Percentiles rank a stretch among this genome's conserved stretches.
phyloP scores from a whole-genome alignment of 2,888 invertebrate genomes.

The Crossocerus cetratus region DNA sequence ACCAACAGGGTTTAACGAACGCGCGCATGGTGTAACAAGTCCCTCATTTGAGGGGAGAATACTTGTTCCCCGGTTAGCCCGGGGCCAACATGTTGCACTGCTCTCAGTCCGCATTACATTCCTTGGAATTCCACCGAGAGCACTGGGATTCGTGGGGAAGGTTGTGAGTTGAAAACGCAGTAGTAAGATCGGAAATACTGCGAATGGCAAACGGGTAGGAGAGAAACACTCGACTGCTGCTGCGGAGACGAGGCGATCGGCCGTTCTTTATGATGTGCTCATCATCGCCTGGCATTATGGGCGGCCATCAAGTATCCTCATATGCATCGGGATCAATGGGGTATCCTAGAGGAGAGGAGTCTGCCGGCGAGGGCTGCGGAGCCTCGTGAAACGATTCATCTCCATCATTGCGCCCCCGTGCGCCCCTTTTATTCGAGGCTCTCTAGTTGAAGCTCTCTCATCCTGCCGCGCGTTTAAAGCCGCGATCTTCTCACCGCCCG shows the following conservation, averaged over 20 bases:
- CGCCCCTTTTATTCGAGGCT: conserved; percentile 19
- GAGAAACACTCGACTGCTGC: not conserved
- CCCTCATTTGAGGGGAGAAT: no score
- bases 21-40: no score
- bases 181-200: no score
- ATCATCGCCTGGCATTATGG: not conserved
- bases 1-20: no score
- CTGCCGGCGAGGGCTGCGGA: not conserved
- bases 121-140: no score
- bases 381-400: conserved; percentile 32
- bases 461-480: conserved; percentile 22
- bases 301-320: not conserved
- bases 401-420: conserved; percentile 26
- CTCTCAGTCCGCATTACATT: no score
- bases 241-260: not conserved
- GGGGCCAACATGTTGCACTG: no score
- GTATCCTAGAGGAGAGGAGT: conserved; percentile 14
- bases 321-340: conserved; percentile 20
- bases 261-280: not conserved
- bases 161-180: no score
- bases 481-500: not conserved
- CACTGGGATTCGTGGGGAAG: no score
- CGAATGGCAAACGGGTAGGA: not conserved
- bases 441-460: conserved; percentile 20
- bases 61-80: no score